Base-by-base conservation (phyloP, 2,113 vertebrate genomes). In the Calonectris borealis region DNA sequence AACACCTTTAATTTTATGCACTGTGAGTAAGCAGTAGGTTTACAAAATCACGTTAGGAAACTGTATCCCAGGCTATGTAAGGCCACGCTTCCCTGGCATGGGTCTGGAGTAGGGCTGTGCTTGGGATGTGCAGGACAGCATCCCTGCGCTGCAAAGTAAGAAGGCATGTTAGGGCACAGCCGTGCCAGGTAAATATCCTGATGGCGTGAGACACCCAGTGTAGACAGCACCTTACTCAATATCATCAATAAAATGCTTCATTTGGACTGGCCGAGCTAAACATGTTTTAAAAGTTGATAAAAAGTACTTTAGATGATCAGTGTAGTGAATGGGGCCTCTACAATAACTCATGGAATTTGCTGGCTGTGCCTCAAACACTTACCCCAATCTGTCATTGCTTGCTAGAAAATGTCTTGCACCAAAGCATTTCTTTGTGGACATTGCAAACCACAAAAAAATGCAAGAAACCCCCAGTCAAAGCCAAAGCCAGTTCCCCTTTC, bases 71-170 rank as follows among this genome's bases (percentile, higher is more conserved):
- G 57, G 24, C 70, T 76, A 7, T 34, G 36, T 29, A 51, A 38
- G 48, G 71, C 64, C 79, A 49, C 32, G 0, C 8, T 80, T 58
- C 24, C 49, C 13, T 22, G 10, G 22, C 4, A 0, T 38, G 40
- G 27, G 34, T 65, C 75, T 85, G 40, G 54, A 83, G 54, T 3
- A n/a, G 26, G 19, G 48, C 22, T 81, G 52, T 71, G 26, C 75
- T 61, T 57, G 20, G 48, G 40, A 32, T 42, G 36, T 86, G 27
- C 22, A 13, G 16, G 48, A 44, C 0, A 0, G 34, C 51, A 58
- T 61, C 3, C 5, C 48, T 62, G 72, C 0, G 0, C 48, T 77
- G 40, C 58, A 34, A 68, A 51, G 25, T 66, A 66, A 17, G 38
- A 40, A 36, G 48, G 49, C 25, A 7, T 46, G 36, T 26, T 52